phyloP scores from a whole-genome alignment of 2,797 vertebrate genomes.

The Neostethus bicornis region DNA sequence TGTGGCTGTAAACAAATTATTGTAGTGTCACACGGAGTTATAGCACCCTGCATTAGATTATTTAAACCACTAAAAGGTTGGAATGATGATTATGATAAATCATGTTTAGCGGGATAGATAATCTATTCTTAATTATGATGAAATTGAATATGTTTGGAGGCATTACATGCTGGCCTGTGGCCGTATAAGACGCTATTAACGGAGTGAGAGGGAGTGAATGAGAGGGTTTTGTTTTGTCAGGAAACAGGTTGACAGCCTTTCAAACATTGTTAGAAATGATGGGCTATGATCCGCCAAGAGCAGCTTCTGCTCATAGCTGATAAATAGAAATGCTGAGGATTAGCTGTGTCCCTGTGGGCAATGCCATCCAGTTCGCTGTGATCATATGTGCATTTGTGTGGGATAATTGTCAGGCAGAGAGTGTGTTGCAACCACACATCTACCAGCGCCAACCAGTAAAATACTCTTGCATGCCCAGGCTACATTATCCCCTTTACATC shows the following conservation, averaged over 20 bases:
- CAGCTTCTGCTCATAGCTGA: slow-evolving; percentile 49
- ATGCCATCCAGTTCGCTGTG: slow-evolving; percentile 36
- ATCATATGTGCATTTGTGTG: slow-evolving; percentile 44
- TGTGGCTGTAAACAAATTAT: slow-evolving; percentile 73
- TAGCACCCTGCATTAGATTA: slow-evolving; percentile 70
- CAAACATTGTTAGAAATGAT: slow-evolving; percentile 65
- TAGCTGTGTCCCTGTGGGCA: slow-evolving; percentile 52
- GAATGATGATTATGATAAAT: slow-evolving; percentile 75
- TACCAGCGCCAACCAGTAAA: not conserved
- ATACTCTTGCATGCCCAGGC: not conserved
- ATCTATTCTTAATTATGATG: slow-evolving; percentile 80
- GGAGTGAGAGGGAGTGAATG: slow-evolving; percentile 47
- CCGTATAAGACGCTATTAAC: slow-evolving; percentile 62
- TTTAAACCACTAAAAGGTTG: slow-evolving; percentile 69
- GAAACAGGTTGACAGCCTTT: slow-evolving; percentile 67
- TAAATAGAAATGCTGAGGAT: slow-evolving; percentile 54
- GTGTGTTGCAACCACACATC: slow-evolving; percentile 8
- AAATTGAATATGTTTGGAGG: slow-evolving; percentile 74
- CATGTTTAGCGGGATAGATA: slow-evolving; percentile 61
- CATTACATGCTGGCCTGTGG: slow-evolving; percentile 49
- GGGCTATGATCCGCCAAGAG: slow-evolving; percentile 44
- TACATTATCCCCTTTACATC: not conserved
- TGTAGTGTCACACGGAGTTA: slow-evolving; percentile 69
- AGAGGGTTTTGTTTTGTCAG: slow-evolving; percentile 51
- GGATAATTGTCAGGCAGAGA: slow-evolving; percentile 36